A percentile compares a stretch with the other conserved stretches of the same genome.
These are phyloP conservation scores for Andrena haemorrhoa DNA, from an alignment of 2,888 invertebrate species.

Conservation along the genomic window DNA sequence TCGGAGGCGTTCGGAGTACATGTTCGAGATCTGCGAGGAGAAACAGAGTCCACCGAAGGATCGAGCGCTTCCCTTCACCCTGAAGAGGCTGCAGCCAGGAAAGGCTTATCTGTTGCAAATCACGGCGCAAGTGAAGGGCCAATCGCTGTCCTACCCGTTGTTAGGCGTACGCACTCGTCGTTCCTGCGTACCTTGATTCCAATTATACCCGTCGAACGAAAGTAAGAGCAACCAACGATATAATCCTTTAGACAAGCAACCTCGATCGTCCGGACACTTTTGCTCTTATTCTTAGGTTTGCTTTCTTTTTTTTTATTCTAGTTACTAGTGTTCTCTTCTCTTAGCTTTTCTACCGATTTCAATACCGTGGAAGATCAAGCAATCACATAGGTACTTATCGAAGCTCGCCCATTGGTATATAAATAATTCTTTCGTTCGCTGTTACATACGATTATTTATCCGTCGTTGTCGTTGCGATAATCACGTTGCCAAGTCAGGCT, in stretches of 20 bases:
- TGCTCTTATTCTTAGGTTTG: neutral
- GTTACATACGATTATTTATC: neutral
- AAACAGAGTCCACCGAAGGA: conserved; percentile 75
- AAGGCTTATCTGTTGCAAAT: conserved; percentile 79
- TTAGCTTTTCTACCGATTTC: neutral
- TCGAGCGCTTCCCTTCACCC: conserved; percentile 76
- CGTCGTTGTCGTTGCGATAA: neutral
- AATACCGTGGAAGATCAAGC: neutral
- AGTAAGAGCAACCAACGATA: conserved; percentile 44
- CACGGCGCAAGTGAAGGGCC: conserved; percentile 78
- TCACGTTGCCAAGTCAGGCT: neutral
- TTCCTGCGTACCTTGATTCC: conserved; percentile 71
- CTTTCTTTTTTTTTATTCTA: neutral
- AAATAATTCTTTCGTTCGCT: neutral
- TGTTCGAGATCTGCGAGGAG: conserved; percentile 78
- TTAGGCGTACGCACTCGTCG: conserved; percentile 78
- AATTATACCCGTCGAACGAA: conserved; percentile 23
- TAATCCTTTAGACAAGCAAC: neutral
- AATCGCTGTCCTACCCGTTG: conserved; percentile 79
- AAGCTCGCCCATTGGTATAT: neutral
- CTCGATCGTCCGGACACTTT: neutral
- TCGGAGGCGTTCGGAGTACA: conserved; percentile 78
- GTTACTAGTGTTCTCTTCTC: neutral
- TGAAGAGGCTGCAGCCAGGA: conserved; percentile 78
- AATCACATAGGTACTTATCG: neutral